These are phyloP conservation scores for Trichopria drosophilae DNA, from an alignment of 2,888 invertebrate species.

Conservation along the genomic window DNA sequence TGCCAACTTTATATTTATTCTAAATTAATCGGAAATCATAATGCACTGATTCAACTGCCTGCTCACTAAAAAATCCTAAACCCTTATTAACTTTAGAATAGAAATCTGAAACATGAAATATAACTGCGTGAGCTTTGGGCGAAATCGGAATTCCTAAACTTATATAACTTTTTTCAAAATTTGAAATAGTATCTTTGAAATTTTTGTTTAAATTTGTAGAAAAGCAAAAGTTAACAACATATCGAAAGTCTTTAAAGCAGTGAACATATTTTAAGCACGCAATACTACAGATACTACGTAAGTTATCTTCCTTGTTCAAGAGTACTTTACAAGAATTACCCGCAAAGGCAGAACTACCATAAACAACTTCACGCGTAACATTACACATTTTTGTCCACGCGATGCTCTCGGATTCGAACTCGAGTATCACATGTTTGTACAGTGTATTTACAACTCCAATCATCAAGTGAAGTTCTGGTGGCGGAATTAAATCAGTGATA, in stretches of 20 bases:
- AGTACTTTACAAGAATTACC: constrained; percentile 14
- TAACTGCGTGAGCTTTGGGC: too few species aligned
- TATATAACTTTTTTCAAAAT: too few species aligned
- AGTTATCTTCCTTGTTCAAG: constrained; percentile 6
- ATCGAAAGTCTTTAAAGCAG: not conserved
- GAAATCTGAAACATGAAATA: too few species aligned
- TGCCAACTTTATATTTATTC: too few species aligned
- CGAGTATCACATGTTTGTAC: not conserved
- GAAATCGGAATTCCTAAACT: too few species aligned
- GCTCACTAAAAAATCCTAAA: too few species aligned
- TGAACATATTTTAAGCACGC: constrained; percentile 5
- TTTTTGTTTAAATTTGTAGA: too few species aligned
- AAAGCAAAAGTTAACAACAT: constrained; percentile 3
- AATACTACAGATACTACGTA: not conserved
- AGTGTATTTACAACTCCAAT: constrained; percentile 7
- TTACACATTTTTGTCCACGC: constrained; percentile 8
- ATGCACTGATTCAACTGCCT: too few species aligned
- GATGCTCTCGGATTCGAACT: not conserved
- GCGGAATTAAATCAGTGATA: constrained; percentile 1
- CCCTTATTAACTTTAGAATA: too few species aligned
- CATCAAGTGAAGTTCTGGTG: constrained; percentile 6
- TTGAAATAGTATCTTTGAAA: too few species aligned
- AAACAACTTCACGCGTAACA: constrained; percentile 7
- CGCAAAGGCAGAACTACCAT: constrained; percentile 5
- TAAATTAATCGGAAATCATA: too few species aligned